These are phyloP conservation scores for Philhelius pedissequus DNA, from an alignment of 2,888 invertebrate species.

Conservation along the genomic window DNA sequence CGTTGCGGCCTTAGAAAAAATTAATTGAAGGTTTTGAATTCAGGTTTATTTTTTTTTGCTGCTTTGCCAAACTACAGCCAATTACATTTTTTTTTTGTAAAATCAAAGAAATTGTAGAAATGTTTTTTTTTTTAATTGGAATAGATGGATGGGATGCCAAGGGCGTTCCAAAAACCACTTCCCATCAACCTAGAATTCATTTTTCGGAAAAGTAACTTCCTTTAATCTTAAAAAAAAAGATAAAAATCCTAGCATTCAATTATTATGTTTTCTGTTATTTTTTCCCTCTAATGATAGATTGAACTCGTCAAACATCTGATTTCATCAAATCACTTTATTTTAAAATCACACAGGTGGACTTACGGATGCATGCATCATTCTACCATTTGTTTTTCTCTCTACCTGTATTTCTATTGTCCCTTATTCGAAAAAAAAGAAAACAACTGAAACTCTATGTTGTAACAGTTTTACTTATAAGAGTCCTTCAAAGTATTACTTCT, in stretches of 20 bases:
- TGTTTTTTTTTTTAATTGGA: neutral
- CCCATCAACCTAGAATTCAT: neutral
- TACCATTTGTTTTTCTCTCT: neutral
- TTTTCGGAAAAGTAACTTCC: constrained; percentile 3
- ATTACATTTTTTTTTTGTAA: too few relatives aligned
- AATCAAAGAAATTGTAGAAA: too few relatives aligned
- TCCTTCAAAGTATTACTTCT: constrained; percentile 46
- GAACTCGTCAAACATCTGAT: constrained; percentile 62
- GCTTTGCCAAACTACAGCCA: too few relatives aligned
- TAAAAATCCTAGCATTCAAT: constrained; percentile 49
- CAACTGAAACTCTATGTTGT: constrained; percentile 14
- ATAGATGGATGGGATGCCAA: neutral
- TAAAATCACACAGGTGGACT: constrained; percentile 54
- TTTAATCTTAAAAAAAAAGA: constrained; percentile 17
- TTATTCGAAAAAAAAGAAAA: neutral
- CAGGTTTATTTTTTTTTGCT: too few relatives aligned
- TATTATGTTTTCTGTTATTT: constrained; percentile 7
- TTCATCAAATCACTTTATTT: constrained; percentile 26
- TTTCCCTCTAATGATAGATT: constrained; percentile 31
- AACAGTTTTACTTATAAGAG: constrained; percentile 41
- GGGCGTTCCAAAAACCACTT: neutral
- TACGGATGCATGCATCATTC: neutral
- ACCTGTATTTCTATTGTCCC: constrained; percentile 1
- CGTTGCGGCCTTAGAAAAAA: too few relatives aligned
- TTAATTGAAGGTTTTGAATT: too few relatives aligned